Conservation (phyloP, 1,140 invertebrate genomes). For the Drosophila ficusphila region DNA sequence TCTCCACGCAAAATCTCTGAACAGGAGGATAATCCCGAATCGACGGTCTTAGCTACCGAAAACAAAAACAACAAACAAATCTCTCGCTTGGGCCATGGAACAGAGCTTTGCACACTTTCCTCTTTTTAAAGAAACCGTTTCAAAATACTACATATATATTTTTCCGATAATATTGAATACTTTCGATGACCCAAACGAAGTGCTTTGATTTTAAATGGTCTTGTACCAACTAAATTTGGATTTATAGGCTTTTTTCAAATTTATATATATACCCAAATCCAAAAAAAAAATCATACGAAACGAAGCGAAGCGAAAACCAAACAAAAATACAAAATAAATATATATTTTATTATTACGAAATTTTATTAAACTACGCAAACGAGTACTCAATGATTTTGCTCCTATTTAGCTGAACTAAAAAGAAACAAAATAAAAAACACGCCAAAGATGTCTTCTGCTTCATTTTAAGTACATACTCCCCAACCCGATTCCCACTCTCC, state of each 20-base stretch:
- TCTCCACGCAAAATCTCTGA: conserved; percentile 60
- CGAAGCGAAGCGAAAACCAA: conserved; percentile 27
- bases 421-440: conserved; percentile 57
- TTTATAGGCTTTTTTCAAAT: conserved; percentile 80
- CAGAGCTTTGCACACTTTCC: conserved; percentile 50
- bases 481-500: conserved; percentile 7
- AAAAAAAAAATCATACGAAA: conserved; percentile 22
- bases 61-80: conserved; percentile 9
- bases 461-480: conserved; percentile 69
- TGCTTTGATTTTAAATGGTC: conserved; percentile 68
- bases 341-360: conserved; percentile 79
- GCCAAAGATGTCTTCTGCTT: conserved; percentile 82
- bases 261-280: conserved; percentile 60
- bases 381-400: conserved; percentile 78
- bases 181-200: conserved; percentile 50
- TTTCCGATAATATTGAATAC: conserved; percentile 33
- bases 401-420: conserved; percentile 74
- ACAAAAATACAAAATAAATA: conserved; percentile 48
- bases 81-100: conserved; percentile 54
- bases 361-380: conserved; percentile 79
- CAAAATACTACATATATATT: conserved; percentile 40
- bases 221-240: conserved; percentile 57
- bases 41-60: conserved; percentile 7
- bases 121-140: conserved; percentile 26
- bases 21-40: conserved; percentile 42